phyloP scores from a whole-genome alignment of 2,797 vertebrate genomes.

The Gobionotothen gibberifrons region DNA sequence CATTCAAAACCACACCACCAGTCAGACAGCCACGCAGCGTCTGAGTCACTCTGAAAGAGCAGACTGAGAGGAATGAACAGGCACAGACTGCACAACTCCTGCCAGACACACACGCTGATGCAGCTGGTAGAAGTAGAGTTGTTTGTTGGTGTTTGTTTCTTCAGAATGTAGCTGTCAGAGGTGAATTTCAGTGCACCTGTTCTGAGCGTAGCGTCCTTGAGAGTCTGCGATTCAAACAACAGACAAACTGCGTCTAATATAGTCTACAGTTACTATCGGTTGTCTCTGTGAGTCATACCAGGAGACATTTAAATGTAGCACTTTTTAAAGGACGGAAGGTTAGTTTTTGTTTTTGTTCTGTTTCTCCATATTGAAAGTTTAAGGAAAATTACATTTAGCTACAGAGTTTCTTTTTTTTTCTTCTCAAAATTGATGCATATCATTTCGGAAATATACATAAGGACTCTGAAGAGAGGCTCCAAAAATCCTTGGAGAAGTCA shows the following conservation, averaged over 20 bases:
- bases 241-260: slow-evolving; percentile 20
- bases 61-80: slow-evolving; percentile 58
- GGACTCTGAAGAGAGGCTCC: neutral
- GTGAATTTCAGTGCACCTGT: slow-evolving; percentile 38
- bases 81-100: slow-evolving; percentile 47
- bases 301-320: slow-evolving; percentile 41
- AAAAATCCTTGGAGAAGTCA: neutral
- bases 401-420: neutral
- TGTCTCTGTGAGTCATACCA: slow-evolving; percentile 42
- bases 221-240: slow-evolving; percentile 33
- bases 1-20: slow-evolving; percentile 67
- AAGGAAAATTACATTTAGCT: neutral
- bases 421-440: neutral
- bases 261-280: slow-evolving; percentile 47
- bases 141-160: slow-evolving; percentile 52
- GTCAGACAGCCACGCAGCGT: slow-evolving; percentile 74
- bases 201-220: slow-evolving; percentile 30
- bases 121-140: slow-evolving; percentile 33
- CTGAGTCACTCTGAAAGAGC: slow-evolving; percentile 79
- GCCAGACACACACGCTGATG: slow-evolving; percentile 34
- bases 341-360: neutral
- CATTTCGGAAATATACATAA: neutral
- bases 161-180: slow-evolving; percentile 34
- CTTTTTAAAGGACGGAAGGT: slow-evolving; percentile 16
- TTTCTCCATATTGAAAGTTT: slow-evolving; percentile 4